Percentiles rank a stretch among this genome's conserved stretches.
phyloP scores from a whole-genome alignment of 2,113 vertebrate genomes.

The Willisornis vidua region DNA sequence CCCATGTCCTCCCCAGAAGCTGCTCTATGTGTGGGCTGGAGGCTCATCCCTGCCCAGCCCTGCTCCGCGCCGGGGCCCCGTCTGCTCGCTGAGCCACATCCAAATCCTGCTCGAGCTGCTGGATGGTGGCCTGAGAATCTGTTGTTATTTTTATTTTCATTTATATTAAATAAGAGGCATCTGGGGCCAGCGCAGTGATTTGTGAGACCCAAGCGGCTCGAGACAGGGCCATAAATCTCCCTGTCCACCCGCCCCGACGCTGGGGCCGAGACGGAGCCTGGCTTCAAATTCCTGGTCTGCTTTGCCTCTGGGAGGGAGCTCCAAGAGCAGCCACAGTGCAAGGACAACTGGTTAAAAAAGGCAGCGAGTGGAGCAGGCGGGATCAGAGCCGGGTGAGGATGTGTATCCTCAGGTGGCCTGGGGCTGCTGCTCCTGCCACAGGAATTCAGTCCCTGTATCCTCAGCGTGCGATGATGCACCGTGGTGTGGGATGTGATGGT shows the following conservation, averaged over 20 bases:
- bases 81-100: neutral
- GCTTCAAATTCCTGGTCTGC: neutral
- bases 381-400: neutral
- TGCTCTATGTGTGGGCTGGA: neutral
- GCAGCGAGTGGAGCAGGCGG: neutral
- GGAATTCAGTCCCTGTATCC: rapidly evolving
- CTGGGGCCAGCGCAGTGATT: constrained; percentile 1
- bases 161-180: constrained; percentile 7
- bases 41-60: neutral
- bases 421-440: neutral
- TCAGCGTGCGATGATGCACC: rapidly evolving
- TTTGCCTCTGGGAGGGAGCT: constrained; percentile 9
- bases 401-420: neutral
- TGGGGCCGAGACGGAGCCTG: neutral
- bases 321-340: rapidly evolving
- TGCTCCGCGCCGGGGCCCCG: rapidly evolving
- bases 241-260: neutral
- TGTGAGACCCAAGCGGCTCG: neutral
- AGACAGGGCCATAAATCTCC: constrained; percentile 50
- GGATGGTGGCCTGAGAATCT: constrained; percentile 22
- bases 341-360: constrained; percentile 1
- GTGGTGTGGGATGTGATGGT: neutral
- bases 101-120: neutral
- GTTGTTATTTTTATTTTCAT: constrained; percentile 64
- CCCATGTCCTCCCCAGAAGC: neutral